Evolutionary conservation across 2,888 invertebrate genomes (phyloP), one percentile per base, ranked within the genome.

Genomic region (Frankliniella fusca): DNA sequence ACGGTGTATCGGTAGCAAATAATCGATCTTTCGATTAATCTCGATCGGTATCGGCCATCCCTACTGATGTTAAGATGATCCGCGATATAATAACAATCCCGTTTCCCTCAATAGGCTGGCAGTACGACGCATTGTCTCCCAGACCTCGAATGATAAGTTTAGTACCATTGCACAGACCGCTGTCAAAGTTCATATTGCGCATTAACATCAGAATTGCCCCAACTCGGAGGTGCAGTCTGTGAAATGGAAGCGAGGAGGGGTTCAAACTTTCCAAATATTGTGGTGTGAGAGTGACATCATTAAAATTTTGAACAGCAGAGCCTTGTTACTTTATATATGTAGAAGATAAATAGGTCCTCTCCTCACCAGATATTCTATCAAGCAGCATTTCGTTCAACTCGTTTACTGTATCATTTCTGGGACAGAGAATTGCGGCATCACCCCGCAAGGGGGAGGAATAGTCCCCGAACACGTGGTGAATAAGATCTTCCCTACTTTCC

Each of bases 61-160:
- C n/a, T n/a, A n/a, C n/a, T n/a, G n/a, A n/a, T 38, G 49, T 82
- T 81, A 83, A 50, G 80, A 81, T 82, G 15, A 84, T 83, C 54
- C 82, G 79, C 76, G 84, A 83, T 48, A 84, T 81, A 18, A 83
- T 81, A 5, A 81, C 80, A 83, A 82, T 54, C 80, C 84, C 76
- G 18, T 83, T 83, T 48, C 83, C 82, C 3, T 81, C 50, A 38
- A 83, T 80, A 61, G 81, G 54, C 48, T 80, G 54, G 2, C 81
- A 82, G 70, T 83, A 81, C 49, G 83, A 80, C 70, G 84, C 82
- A 79, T 83, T 80, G 15, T 81, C 11, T 23, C 79, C 61, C 54
- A 83, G 76, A 1, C 80, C n/a, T 1, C 38, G 50, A 80, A 82
- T 49, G 28, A 82, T 54, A 23, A 83, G 81, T 28, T 82, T 61